Evolutionary conservation across 1,140 invertebrate species (phyloP).

Genomic region (Bombus confusus): DNA sequence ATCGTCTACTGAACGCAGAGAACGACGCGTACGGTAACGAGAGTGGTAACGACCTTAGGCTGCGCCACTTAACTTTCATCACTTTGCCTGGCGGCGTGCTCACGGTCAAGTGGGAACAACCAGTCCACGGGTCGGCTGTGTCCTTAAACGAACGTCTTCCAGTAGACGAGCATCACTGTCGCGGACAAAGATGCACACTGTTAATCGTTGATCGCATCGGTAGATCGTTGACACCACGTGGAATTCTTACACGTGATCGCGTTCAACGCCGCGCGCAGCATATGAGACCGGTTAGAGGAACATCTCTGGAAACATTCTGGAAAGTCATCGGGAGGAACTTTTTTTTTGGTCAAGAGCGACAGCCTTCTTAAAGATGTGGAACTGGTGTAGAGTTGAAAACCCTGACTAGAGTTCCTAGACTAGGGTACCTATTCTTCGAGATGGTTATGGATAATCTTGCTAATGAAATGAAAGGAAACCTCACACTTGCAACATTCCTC

Average conservation of each 20-base stretch:
- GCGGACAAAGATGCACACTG: background rate
- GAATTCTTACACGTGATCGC: background rate
- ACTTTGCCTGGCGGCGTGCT: conserved; percentile 48
- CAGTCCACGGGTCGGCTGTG: conserved; percentile 28
- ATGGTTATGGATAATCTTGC: background rate
- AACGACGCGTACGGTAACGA: conserved; percentile 50
- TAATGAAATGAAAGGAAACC: background rate
- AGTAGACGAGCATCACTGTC: background rate
- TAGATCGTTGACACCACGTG: background rate
- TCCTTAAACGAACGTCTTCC: conserved; percentile 44
- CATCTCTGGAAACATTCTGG: too few species aligned
- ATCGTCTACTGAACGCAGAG: conserved; percentile 66
- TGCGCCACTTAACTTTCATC: conserved; percentile 67
- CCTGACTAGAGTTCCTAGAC: background rate
- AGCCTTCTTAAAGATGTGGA: background rate
- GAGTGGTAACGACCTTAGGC: conserved; percentile 68
- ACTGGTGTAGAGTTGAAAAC: background rate
- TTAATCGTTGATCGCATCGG: background rate
- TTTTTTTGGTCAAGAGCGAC: background rate
- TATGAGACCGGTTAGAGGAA: too few species aligned
- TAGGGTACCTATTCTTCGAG: background rate
- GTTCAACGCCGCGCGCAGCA: too few species aligned
- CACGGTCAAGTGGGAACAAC: conserved; percentile 67
- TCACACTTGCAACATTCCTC: background rate
- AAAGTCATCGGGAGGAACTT: background rate